phyloP scores from a whole-genome alignment of 1,140 invertebrate species.

The Brachionus angularis region DNA sequence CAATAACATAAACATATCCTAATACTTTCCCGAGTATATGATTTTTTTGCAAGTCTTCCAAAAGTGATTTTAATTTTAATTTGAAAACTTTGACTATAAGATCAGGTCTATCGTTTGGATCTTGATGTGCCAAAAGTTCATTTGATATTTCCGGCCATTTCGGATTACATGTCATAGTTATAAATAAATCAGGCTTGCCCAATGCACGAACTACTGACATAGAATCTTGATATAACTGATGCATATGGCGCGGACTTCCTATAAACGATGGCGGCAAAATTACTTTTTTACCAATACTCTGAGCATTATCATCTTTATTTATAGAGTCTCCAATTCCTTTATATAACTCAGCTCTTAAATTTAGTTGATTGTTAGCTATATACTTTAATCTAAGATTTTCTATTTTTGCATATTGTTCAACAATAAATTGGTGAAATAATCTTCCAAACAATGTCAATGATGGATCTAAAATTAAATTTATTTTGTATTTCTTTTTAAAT shows the following conservation, averaged over 20 bases:
- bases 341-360: neutral
- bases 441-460: neutral
- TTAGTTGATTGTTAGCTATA: neutral
- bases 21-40: conserved; percentile 50
- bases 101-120: conserved; percentile 54
- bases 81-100: conserved; percentile 59
- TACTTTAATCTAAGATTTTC: conserved; percentile 50
- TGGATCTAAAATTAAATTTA: neutral
- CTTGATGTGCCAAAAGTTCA: conserved; percentile 49
- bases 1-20: conserved; percentile 56
- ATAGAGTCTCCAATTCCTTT: neutral
- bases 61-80: conserved; percentile 58
- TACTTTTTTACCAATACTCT: neutral
- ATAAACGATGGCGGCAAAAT: neutral
- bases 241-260: neutral
- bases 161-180: conserved; percentile 51
- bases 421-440: conserved; percentile 3
- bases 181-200: conserved; percentile 46
- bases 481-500: too few relatives aligned
- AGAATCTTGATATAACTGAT: conserved; percentile 44
- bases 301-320: neutral
- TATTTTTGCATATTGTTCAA: conserved; percentile 51
- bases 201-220: conserved; percentile 44
- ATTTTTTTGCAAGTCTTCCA: conserved; percentile 55
- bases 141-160: conserved; percentile 52